These are phyloP conservation scores for Lytechinus pictus DNA, from an alignment of 35 echinoderm and acorn worm species.

Conservation along the genomic window DNA sequence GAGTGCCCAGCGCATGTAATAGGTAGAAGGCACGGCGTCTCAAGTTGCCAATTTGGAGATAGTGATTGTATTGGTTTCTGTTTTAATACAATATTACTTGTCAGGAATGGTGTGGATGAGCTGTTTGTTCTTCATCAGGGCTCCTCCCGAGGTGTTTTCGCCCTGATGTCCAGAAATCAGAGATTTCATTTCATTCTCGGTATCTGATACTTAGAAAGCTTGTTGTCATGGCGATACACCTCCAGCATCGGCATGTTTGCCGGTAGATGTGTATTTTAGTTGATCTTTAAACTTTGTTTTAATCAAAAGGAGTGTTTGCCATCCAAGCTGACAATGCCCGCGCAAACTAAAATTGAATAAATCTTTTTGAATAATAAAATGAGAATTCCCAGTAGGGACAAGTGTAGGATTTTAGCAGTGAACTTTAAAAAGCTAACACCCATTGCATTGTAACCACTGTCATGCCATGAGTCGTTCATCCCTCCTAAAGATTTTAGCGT, in stretches of 20 bases:
- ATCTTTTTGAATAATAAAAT: background rate
- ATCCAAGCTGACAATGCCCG: background rate
- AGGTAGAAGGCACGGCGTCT: background rate
- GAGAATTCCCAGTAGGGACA: background rate
- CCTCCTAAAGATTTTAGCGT: too few species aligned
- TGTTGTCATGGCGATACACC: background rate
- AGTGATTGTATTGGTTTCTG: background rate
- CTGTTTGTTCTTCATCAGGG: background rate
- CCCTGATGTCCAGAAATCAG: background rate
- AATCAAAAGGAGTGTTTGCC: background rate
- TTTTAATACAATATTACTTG: conserved; percentile 14
- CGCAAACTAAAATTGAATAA: background rate
- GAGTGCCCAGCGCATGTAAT: background rate
- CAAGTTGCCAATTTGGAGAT: background rate
- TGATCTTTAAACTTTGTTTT: background rate
- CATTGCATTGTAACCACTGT: too few species aligned
- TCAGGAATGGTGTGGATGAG: background rate
- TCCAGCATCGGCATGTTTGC: background rate
- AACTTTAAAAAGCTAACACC: too few species aligned
- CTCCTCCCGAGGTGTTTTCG: background rate
- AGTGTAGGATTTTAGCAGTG: background rate
- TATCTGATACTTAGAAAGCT: background rate
- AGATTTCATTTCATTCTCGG: background rate
- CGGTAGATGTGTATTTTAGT: background rate
- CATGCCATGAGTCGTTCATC: too few species aligned